Evolutionary conservation across 2,888 invertebrate species (phyloP).

Genomic region (Chalcis sispes): DNA sequence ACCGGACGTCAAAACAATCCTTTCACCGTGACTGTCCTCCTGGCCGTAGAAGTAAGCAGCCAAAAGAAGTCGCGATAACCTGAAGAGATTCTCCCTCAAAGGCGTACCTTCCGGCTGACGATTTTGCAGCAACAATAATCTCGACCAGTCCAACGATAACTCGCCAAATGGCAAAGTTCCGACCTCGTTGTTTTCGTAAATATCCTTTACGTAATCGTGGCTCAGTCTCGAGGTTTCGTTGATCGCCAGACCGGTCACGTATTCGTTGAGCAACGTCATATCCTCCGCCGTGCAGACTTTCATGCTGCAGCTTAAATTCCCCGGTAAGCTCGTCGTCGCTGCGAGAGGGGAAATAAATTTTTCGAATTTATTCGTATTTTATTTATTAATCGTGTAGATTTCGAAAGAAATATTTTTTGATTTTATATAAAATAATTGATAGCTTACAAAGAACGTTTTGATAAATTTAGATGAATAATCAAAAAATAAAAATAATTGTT

Average conservation of each 20-base stretch:
- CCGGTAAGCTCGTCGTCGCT: background rate
- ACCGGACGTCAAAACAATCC: too few species aligned
- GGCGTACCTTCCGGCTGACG: slow-evolving; percentile 61
- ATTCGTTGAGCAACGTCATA: slow-evolving; percentile 35
- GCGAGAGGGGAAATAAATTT: background rate
- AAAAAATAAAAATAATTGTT: too few species aligned
- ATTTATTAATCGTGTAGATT: background rate
- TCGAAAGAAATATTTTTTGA: background rate
- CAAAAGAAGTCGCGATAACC: slow-evolving; percentile 61
- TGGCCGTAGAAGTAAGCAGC: slow-evolving; percentile 60
- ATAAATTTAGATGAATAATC: too few species aligned
- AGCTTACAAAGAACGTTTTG: too few species aligned
- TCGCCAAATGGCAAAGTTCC: slow-evolving; percentile 62
- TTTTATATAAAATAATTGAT: too few species aligned
- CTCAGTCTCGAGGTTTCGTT: background rate
- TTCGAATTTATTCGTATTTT: background rate
- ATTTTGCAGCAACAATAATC: slow-evolving; percentile 60
- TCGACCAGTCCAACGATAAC: slow-evolving; percentile 64
- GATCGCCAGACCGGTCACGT: slow-evolving; percentile 21
- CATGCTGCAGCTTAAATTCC: slow-evolving; percentile 23
- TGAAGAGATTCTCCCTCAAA: slow-evolving; percentile 60
- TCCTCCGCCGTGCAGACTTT: slow-evolving; percentile 36
- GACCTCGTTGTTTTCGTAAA: too few species aligned
- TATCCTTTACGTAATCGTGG: too few species aligned
- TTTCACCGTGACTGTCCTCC: slow-evolving; percentile 38